These are phyloP conservation scores for Bemisia tabaci DNA, from an alignment of 1,140 invertebrate genomes.

Conservation along the genomic window DNA sequence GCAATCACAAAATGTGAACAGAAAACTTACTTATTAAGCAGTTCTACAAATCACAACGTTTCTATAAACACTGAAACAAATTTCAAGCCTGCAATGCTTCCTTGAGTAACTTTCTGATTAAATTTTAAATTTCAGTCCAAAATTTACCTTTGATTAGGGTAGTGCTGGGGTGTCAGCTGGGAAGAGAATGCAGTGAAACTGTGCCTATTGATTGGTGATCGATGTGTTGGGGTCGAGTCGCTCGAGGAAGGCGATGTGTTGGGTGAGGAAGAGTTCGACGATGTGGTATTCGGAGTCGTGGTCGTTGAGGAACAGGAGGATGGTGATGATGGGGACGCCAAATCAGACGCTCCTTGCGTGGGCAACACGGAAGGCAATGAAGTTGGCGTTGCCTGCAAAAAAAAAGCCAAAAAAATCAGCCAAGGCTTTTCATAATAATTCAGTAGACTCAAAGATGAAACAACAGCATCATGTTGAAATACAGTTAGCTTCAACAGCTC, in stretches of 20 bases:
- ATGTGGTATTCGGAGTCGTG: conserved; percentile 42
- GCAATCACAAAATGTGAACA: too few relatives aligned
- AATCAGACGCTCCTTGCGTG: conserved; percentile 22
- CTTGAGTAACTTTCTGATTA: too few relatives aligned
- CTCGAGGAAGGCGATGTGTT: conserved; percentile 26
- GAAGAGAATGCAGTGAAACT: conserved; percentile 15
- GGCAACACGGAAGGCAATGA: conserved; percentile 14
- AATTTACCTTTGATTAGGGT: background rate
- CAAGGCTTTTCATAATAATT: too few relatives aligned
- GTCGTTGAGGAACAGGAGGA: conserved; percentile 35
- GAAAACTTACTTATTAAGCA: too few relatives aligned
- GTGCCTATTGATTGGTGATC: conserved; percentile 15
- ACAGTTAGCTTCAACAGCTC: too few relatives aligned
- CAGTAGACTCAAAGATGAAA: too few relatives aligned
- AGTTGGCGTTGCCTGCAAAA: conserved; percentile 27
- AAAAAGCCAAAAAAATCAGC: too few relatives aligned
- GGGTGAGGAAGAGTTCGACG: conserved; percentile 32
- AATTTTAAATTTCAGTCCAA: too few relatives aligned
- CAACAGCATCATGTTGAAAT: too few relatives aligned
- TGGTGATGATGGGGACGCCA: conserved; percentile 24
- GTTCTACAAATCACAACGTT: too few relatives aligned
- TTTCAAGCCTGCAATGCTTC: too few relatives aligned
- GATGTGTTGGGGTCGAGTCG: conserved; percentile 5
- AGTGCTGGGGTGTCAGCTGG: conserved; percentile 29
- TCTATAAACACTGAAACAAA: too few relatives aligned